A percentile compares a stretch with the other conserved stretches of the same genome.
Evolutionary conservation across 2,888 invertebrate genomes (phyloP).

Genomic region (Nipponacmea schrenckii): DNA sequence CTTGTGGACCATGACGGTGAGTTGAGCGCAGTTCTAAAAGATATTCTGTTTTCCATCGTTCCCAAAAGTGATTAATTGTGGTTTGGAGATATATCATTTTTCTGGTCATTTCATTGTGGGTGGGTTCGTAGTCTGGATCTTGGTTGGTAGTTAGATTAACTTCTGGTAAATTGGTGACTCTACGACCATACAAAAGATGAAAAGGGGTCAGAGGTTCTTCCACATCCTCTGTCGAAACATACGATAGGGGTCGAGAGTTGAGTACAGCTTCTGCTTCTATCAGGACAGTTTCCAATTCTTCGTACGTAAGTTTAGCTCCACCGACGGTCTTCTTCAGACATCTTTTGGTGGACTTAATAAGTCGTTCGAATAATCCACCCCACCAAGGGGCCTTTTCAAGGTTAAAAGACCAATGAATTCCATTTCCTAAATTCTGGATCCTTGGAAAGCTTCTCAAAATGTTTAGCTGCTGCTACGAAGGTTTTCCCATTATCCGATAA

Average conservation of each 20-base stretch:
- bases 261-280: neutral
- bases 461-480: neutral
- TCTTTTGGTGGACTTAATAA: neutral
- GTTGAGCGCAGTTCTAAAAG: neutral
- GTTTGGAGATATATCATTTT: neutral
- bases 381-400: neutral
- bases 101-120: neutral
- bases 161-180: neutral
- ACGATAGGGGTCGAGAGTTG: neutral
- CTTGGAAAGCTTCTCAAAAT: neutral
- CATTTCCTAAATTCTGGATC: neutral
- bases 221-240: neutral
- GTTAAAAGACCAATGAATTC: neutral
- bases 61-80: neutral
- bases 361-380: neutral
- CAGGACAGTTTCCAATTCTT: constrained; percentile 1
- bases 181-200: neutral
- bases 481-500: neutral
- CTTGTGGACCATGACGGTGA: neutral
- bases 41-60: constrained; percentile 1
- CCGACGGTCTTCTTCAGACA: neutral
- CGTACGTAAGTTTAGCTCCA: neutral
- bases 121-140: neutral
- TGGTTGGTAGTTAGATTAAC: neutral
- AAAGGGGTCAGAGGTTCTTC: constrained; percentile 5